A percentile compares a stretch with the other conserved stretches of the same genome.
These are phyloP conservation scores for Lepidonotus clava DNA, from an alignment of 2,888 invertebrate genomes.

Conservation along the genomic window DNA sequence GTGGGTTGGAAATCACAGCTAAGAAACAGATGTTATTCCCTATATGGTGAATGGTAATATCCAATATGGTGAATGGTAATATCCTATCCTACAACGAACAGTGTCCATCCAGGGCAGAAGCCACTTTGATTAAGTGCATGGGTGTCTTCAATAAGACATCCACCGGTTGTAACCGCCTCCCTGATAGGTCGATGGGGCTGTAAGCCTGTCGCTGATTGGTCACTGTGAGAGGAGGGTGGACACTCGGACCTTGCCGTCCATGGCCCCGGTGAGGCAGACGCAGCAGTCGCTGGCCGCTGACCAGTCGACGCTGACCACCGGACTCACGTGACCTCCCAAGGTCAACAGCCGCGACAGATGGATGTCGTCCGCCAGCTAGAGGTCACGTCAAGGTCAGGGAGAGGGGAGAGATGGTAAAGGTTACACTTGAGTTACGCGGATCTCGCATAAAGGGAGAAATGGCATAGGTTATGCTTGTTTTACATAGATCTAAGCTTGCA, in stretches of 20 bases:
- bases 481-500: too few species aligned
- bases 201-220: neutral
- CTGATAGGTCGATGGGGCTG: neutral
- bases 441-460: too few species aligned
- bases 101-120: too few species aligned
- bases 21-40: neutral
- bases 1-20: neutral
- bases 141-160: too few species aligned
- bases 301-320: constrained; percentile 84
- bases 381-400: too few species aligned
- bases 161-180: too few species aligned
- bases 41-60: neutral
- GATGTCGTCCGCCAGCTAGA: neutral
- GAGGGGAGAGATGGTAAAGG: too few species aligned
- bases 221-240: constrained; percentile 82
- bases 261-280: constrained; percentile 84
- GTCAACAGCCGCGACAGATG: constrained; percentile 76
- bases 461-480: too few species aligned
- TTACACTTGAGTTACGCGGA: too few species aligned
- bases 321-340: constrained; percentile 83
- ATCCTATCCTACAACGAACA: too few species aligned
- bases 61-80: too few species aligned
- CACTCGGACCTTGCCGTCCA: constrained; percentile 84
- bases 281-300: constrained; percentile 83
- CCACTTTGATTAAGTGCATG: too few species aligned